A percentile compares a stretch with the other conserved stretches of the same genome.
phyloP scores from a whole-genome alignment of 2,888 invertebrate species.

The Sinotaia quadrata region DNA sequence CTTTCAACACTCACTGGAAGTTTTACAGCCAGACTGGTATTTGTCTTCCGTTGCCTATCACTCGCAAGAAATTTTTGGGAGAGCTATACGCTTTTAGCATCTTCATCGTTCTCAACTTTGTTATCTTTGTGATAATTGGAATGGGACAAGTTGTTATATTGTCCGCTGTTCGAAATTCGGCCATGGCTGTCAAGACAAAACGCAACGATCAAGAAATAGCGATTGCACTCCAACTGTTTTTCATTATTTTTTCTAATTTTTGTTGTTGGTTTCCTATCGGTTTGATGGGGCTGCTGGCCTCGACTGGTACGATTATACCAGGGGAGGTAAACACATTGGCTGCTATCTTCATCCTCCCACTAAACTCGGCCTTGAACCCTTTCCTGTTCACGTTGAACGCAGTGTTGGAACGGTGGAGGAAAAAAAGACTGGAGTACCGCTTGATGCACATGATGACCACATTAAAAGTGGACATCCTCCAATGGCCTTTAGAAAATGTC shows the following conservation, averaged over 20 bases:
- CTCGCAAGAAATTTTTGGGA: slow-evolving; percentile 63
- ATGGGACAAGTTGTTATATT: slow-evolving; percentile 66
- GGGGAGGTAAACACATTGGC: slow-evolving; percentile 32
- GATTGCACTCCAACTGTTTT: slow-evolving; percentile 31
- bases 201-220: slow-evolving; percentile 17
- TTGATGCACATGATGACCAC: neutral
- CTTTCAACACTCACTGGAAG: slow-evolving; percentile 43
- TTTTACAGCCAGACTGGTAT: slow-evolving; percentile 63
- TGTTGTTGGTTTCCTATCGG: slow-evolving; percentile 35
- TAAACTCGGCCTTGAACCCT: slow-evolving; percentile 75
- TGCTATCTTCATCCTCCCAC: slow-evolving; percentile 73
- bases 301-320: slow-evolving; percentile 25
- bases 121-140: slow-evolving; percentile 62
- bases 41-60: slow-evolving; percentile 69
- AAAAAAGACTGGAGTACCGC: neutral
- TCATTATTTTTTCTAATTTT: slow-evolving; percentile 31
- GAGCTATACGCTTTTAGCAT: slow-evolving; percentile 68
- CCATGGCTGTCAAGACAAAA: neutral
- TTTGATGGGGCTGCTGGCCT: slow-evolving; percentile 34
- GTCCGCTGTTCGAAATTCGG: slow-evolving; percentile 38
- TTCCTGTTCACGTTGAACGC: slow-evolving; percentile 37
- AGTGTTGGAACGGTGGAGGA: slow-evolving; percentile 14
- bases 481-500: neutral
- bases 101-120: slow-evolving; percentile 65
- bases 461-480: slow-evolving; percentile 8